Conservation (phyloP, 2,113 vertebrate genomes). For the Platycercus adscitus region DNA sequence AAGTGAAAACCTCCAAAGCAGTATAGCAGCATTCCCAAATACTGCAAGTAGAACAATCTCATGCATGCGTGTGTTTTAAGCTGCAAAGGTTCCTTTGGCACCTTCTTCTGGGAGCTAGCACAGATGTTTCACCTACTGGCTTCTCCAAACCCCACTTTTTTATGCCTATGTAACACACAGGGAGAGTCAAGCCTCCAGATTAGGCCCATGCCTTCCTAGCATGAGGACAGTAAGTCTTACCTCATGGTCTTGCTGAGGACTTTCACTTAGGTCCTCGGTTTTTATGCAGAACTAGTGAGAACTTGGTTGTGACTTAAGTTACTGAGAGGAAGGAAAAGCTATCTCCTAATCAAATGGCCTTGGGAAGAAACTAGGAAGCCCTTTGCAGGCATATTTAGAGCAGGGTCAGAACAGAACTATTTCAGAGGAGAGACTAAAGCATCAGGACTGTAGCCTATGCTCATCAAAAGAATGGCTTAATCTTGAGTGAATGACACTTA, state of each 20-base stretch:
- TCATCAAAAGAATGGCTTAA: not conserved
- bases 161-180: not conserved
- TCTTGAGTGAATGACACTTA: not conserved
- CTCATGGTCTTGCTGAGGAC: not conserved
- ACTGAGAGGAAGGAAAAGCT: not conserved
- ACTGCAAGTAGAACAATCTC: not conserved
- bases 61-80: not conserved
- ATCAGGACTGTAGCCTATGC: not conserved
- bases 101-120: not conserved
- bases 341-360: not conserved
- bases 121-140: not conserved
- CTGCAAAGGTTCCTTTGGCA: not conserved
- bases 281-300: not conserved
- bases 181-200: not conserved
- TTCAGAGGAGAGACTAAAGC: not conserved
- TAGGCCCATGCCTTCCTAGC: not conserved
- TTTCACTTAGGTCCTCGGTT: not conserved
- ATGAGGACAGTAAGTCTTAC: not conserved
- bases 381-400: not conserved
- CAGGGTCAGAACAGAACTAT: not conserved
- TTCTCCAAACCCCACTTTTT: not conserved
- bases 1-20: not conserved
- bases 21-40: not conserved
- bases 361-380: not conserved
- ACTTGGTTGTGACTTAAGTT: not conserved